phyloP scores from a whole-genome alignment of 2,888 invertebrate genomes.

The Acanthosepion pharaonis region DNA sequence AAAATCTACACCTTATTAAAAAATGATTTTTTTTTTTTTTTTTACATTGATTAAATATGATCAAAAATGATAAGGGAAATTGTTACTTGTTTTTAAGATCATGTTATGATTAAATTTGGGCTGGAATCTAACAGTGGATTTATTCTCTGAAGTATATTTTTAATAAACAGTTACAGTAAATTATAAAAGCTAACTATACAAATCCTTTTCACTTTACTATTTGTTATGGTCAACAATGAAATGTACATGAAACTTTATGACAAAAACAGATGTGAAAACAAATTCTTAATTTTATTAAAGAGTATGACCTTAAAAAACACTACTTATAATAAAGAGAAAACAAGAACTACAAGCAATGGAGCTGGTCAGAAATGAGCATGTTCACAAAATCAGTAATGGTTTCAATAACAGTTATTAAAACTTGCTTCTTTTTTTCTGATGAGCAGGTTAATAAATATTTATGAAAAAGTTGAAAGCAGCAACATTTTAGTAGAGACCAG shows the following conservation, averaged over 20 bases:
- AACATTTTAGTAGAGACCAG: neutral
- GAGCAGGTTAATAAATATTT: neutral
- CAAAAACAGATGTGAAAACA: neutral
- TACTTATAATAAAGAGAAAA: neutral
- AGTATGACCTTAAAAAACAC: neutral
- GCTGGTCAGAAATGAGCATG: neutral
- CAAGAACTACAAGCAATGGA: neutral
- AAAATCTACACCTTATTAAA: no score
- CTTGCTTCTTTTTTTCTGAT: neutral
- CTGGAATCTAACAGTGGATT: no score
- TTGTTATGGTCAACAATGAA: neutral
- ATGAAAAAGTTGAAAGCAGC: neutral
- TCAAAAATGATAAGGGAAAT: no score
- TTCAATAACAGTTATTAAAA: neutral
- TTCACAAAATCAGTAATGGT: neutral
- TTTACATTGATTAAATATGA: no score
- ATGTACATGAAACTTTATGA: neutral
- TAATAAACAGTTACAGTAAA: no score
- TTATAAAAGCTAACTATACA: neutral
- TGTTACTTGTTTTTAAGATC: no score
- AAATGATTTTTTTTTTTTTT: no score
- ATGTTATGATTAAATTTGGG: no score
- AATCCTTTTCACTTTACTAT: neutral
- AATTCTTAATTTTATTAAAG: neutral
- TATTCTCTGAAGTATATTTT: no score